Evolutionary conservation across 2,797 vertebrate species (phyloP), one percentile per base, ranked within the genome.

Genomic region (Pempheris klunzingeri): DNA sequence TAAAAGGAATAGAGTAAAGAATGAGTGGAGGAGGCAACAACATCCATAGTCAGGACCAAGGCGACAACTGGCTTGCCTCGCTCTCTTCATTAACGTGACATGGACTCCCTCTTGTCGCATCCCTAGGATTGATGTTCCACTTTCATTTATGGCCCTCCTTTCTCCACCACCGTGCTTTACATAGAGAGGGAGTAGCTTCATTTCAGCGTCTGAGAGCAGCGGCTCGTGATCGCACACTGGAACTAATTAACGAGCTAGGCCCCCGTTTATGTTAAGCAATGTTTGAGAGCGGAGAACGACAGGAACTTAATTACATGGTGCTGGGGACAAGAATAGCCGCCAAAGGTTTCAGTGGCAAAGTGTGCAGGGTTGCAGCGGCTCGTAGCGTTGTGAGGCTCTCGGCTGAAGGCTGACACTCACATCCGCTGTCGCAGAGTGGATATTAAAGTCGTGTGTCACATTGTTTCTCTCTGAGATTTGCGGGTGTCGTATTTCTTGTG

Each of bases 181-280:
- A 70, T 18, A 14, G 71, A 77, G 78, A 66, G 60, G 67, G 80
- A 87, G 68, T 24, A 15, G 61, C 61, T 73, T 77, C 74, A 79
- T 86, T 47, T 90, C 74, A 84, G 78, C 43, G 38, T 84, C 80
- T 76, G 73, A 86, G 81, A 77, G 85, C 72, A 80, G 84, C 61
- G 68, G 54, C 85, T 92, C 71, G 75, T 66, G 90, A 79, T 90
- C 79, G 44, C 81, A 80, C 84, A 85, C 85, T 83, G 88, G 91
- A 93, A 94, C 90, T 93, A 94, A 94, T 94, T 90, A 92, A 93
- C 80, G 72, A 90, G 71, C 84, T 6, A n/a, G 81, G 79, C 80
- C 89, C 87, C 61, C 54, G 82, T 91, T 93, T 87, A 86, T 92
- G 89, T 88, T 92, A 82, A 91, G 86, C 90, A 87, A 86, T 53